These are phyloP conservation scores for Acrossocheilus fasciatus DNA, from an alignment of 2,797 vertebrate genomes.

Conservation along the genomic window DNA sequence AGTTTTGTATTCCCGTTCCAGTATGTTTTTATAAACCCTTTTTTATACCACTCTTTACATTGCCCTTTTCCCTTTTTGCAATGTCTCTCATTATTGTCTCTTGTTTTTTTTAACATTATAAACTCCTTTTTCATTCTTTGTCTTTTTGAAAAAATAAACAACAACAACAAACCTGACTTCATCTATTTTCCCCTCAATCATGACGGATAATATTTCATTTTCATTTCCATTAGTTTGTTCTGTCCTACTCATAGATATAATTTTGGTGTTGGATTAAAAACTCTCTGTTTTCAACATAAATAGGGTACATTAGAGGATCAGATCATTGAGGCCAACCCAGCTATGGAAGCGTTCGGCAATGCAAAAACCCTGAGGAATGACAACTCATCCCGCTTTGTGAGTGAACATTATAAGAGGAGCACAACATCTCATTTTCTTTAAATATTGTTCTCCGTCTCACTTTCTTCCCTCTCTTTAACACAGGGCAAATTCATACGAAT, in stretches of 20 bases:
- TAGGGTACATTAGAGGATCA: slow-evolving; percentile 94
- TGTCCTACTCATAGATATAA: background rate
- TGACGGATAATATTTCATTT: slow-evolving; percentile 49
- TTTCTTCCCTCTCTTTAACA: background rate
- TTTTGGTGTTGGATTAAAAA: background rate
- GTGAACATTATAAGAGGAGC: slow-evolving; percentile 61
- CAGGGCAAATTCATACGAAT: slow-evolving; percentile 97
- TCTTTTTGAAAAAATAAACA: slow-evolving; percentile 20
- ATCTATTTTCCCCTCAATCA: slow-evolving; percentile 37
- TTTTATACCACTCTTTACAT: slow-evolving; percentile 50
- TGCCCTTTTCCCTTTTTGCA: slow-evolving; percentile 34
- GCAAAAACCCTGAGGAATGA: slow-evolving; percentile 95
- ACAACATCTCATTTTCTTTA: background rate
- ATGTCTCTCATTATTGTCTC: slow-evolving; percentile 34
- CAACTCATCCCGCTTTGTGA: slow-evolving; percentile 96
- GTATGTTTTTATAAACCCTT: slow-evolving; percentile 52
- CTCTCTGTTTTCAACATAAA: slow-evolving; percentile 23
- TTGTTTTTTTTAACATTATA: slow-evolving; percentile 32
- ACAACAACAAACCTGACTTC: background rate
- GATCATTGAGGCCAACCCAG: slow-evolving; percentile 96
- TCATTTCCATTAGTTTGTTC: slow-evolving; percentile 42
- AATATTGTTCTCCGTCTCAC: background rate
- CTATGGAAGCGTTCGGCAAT: slow-evolving; percentile 96
- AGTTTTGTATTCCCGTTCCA: slow-evolving; percentile 38
- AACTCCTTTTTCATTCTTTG: slow-evolving; percentile 27